These are phyloP conservation scores for Ceratothoa steindachneri DNA, from an alignment of 2,888 invertebrate genomes.

Conservation along the genomic window DNA sequence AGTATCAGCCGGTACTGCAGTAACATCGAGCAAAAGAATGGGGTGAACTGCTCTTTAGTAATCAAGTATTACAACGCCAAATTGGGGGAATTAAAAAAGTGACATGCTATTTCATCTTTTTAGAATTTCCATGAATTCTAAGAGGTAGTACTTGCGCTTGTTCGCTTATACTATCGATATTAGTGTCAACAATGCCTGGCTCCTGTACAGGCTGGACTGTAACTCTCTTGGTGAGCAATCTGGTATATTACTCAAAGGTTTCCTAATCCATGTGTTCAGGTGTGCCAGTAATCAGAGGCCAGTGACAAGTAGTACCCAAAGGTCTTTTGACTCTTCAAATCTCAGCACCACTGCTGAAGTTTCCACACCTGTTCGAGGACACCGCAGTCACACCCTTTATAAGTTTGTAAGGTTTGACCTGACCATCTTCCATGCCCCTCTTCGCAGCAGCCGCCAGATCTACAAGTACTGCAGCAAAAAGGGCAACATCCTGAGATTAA, in stretches of 20 bases:
- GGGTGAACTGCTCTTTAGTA: neutral
- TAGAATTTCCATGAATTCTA: neutral
- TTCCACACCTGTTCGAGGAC: neutral
- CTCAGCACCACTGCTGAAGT: neutral
- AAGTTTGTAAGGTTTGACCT: neutral
- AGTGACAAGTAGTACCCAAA: neutral
- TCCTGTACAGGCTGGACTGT: neutral
- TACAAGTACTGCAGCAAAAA: constrained; percentile 10
- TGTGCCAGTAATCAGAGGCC: neutral
- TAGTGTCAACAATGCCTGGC: neutral
- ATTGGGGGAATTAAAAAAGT: neutral
- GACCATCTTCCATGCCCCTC: constrained; percentile 2
- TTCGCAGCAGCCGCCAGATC: neutral
- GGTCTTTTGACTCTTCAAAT: neutral
- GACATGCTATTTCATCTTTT: constrained; percentile 11
- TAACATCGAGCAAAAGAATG: neutral
- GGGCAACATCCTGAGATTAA: neutral
- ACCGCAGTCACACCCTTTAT: neutral
- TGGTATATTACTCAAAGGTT: too few relatives aligned
- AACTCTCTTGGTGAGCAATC: too few relatives aligned
- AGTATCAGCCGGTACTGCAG: neutral
- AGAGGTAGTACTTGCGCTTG: constrained; percentile 6
- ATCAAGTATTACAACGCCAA: neutral
- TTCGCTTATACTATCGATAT: neutral
- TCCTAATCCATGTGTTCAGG: too few relatives aligned